A percentile compares a stretch with the other conserved stretches of the same genome.
These are phyloP conservation scores for Pristionchus arcanus DNA, from an alignment of 2,888 invertebrate species.

Conservation along the genomic window DNA sequence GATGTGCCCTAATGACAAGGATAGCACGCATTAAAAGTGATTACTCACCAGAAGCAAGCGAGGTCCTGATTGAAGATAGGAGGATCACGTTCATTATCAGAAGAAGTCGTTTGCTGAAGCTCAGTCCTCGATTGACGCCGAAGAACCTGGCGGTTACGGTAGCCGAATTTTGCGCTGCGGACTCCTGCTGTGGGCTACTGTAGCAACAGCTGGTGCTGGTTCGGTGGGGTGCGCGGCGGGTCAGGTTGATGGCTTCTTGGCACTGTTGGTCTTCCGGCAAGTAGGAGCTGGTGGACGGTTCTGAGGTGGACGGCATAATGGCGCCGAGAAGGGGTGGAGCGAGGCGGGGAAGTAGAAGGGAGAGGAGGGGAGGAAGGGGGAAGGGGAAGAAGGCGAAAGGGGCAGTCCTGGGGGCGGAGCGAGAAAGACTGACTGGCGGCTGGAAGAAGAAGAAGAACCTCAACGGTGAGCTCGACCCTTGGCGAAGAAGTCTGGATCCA, in stretches of 20 bases:
- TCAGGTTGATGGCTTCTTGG: neutral
- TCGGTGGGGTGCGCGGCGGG: constrained; percentile 25
- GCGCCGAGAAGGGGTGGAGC: constrained; percentile 7
- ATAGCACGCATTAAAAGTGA: neutral
- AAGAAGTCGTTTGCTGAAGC: neutral
- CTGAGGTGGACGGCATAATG: constrained; percentile 48
- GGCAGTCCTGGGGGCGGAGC: constrained; percentile 24
- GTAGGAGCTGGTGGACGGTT: neutral
- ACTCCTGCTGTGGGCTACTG: neutral
- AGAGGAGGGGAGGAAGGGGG: neutral
- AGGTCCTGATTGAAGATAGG: constrained; percentile 46
- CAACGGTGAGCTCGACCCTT: neutral
- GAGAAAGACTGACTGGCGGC: neutral
- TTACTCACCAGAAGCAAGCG: constrained; percentile 47
- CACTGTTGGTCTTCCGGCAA: neutral
- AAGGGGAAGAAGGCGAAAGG: neutral
- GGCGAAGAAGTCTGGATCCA: neutral
- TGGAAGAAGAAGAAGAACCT: neutral
- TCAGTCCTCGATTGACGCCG: neutral
- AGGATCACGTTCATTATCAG: constrained; percentile 51
- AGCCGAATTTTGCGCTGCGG: neutral
- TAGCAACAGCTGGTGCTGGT: neutral
- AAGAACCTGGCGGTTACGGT: constrained; percentile 19
- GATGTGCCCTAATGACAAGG: neutral
- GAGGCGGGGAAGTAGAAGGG: neutral